phyloP scores from a whole-genome alignment of 2,888 invertebrate species.

The Thera obeliscata region DNA sequence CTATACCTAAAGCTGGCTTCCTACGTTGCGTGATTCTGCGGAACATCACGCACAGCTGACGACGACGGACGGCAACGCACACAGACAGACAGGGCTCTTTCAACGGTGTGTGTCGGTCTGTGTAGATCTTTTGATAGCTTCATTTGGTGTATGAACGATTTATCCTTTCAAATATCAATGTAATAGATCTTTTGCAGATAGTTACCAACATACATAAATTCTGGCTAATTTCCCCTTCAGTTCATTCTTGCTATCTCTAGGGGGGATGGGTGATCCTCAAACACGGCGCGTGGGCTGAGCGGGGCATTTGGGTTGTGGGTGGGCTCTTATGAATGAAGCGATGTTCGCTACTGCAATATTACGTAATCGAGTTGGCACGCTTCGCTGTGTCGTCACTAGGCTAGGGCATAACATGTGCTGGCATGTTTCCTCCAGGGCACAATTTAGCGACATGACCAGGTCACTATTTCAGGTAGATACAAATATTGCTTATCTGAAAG shows the following conservation, averaged over 20 bases:
- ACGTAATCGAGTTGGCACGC: constrained; percentile 66
- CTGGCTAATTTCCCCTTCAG: not conserved
- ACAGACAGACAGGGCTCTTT: too few species aligned
- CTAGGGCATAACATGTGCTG: constrained; percentile 22
- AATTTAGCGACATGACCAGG: not conserved
- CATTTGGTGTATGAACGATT: too few species aligned
- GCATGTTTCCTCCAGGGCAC: constrained; percentile 11
- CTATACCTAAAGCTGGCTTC: too few species aligned
- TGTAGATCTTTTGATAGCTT: too few species aligned
- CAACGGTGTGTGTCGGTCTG: too few species aligned
- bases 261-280: not conserved
- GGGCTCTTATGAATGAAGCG: constrained; percentile 62
- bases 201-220: constrained; percentile 16
- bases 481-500: not conserved
- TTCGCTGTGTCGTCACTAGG: constrained; percentile 43
- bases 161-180: too few species aligned
- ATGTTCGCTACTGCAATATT: constrained; percentile 72
- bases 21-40: too few species aligned
- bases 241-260: not conserved
- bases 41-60: too few species aligned
- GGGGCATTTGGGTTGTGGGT: constrained; percentile 19
- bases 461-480: constrained; percentile 3
- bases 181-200: constrained; percentile 6
- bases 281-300: constrained; percentile 7
- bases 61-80: too few species aligned